Percentiles rank a stretch among this genome's conserved stretches.
Conservation (phyloP, 2,797 vertebrate genomes). For the Lacerta bilineata region DNA sequence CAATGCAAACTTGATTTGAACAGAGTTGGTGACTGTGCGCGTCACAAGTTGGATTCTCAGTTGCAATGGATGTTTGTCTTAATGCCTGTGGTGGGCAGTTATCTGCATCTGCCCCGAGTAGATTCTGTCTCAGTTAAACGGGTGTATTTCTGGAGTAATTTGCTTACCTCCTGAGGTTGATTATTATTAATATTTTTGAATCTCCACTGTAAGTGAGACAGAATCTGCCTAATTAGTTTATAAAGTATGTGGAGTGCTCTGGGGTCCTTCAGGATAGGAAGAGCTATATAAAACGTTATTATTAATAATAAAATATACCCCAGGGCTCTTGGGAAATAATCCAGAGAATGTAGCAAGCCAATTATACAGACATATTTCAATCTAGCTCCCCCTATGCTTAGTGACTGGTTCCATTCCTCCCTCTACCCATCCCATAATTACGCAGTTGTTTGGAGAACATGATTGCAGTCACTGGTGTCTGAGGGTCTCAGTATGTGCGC, state of each 20-base stretch:
- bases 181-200: constrained; percentile 47
- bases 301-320: constrained; percentile 73
- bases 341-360: constrained; percentile 60
- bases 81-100: not conserved
- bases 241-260: constrained; percentile 69
- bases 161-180: constrained; percentile 48
- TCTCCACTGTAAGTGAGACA: constrained; percentile 53
- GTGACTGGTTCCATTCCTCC: constrained; percentile 37
- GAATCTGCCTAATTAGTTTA: constrained; percentile 70
- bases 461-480: constrained; percentile 6
- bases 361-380: constrained; percentile 65
- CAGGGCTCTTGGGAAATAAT: constrained; percentile 67
- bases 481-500: constrained; percentile 46
- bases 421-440: constrained; percentile 41
- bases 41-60: not conserved
- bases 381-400: constrained; percentile 48
- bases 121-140: constrained; percentile 60
- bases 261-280: constrained; percentile 69
- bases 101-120: not conserved
- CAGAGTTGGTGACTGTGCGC: not conserved
- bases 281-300: constrained; percentile 57
- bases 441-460: constrained; percentile 49
- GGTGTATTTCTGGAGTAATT: constrained; percentile 59
- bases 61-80: not conserved
- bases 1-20: not conserved